These are phyloP conservation scores for Zosterops borbonicus DNA, from an alignment of 2,113 vertebrate species.

Conservation along the genomic window DNA sequence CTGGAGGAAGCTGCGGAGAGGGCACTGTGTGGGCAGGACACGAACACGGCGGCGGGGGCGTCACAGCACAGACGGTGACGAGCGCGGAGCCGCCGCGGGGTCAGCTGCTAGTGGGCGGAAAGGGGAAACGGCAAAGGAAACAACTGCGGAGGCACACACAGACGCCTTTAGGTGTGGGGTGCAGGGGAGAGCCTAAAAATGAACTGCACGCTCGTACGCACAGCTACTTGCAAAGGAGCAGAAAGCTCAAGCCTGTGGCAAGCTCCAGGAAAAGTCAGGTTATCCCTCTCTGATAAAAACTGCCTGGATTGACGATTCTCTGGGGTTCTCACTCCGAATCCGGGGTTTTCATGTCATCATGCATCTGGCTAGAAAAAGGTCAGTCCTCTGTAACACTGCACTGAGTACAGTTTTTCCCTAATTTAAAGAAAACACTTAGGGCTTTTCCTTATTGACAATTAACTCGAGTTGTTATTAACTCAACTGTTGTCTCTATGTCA, in stretches of 20 bases:
- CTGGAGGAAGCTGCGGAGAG: not conserved
- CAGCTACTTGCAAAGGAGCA: not conserved
- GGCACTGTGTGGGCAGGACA: not conserved
- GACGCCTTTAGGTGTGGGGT: not conserved
- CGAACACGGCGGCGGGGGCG: not conserved
- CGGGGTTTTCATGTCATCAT: not conserved
- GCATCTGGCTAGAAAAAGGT: not conserved
- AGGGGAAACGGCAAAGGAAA: conserved; percentile 40
- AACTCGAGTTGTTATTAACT: conserved; percentile 48
- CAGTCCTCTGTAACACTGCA: not conserved
- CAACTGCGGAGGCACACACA: not conserved
- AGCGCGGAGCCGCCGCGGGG: not conserved
- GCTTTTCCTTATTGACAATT: conserved; percentile 50
- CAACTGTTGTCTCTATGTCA: conserved; percentile 46
- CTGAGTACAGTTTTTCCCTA: not conserved
- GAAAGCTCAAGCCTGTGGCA: not conserved
- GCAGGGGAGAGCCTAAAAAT: not conserved
- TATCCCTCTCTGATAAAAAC: not conserved
- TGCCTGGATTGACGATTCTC: not conserved
- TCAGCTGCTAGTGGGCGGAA: not conserved
- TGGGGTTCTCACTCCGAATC: not conserved
- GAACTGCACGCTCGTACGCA: not conserved
- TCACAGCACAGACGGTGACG: conserved; percentile 5
- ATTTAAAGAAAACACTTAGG: not conserved
- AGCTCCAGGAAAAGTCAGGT: not conserved